Conservation (phyloP, 2,888 invertebrate genomes). For the Teleiodes luculella region DNA sequence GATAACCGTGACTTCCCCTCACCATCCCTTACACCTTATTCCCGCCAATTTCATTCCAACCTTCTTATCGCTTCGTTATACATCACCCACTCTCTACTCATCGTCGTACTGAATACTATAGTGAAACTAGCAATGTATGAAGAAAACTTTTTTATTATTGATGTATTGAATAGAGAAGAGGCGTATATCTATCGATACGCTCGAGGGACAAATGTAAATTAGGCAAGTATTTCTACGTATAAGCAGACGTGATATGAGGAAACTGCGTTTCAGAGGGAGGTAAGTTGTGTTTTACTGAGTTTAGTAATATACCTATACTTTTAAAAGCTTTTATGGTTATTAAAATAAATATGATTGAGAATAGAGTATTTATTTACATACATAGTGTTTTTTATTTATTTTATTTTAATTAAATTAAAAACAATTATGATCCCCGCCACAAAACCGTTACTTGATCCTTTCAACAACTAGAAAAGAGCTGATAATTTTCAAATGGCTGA, state of each 20-base stretch:
- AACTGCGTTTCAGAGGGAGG: conserved; percentile 10
- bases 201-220: conserved; percentile 34
- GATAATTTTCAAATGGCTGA: too few species aligned
- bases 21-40: neutral
- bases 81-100: neutral
- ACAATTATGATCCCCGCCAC: too few species aligned
- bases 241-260: conserved; percentile 33
- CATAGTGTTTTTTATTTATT: too few species aligned
- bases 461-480: too few species aligned
- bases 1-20: conserved; percentile 7
- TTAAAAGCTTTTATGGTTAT: too few species aligned
- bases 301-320: too few species aligned
- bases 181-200: conserved; percentile 4
- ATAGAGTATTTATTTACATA: too few species aligned
- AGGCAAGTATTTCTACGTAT: conserved; percentile 29
- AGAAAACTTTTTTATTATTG: neutral
- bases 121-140: neutral
- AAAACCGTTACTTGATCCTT: too few species aligned
- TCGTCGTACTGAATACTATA: neutral
- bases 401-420: too few species aligned
- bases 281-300: neutral
- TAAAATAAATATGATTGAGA: too few species aligned
- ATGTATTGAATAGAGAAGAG: neutral
- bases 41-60: neutral
- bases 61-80: neutral